Conservation (phyloP, 2,888 invertebrate genomes). For the Ernsta delagoae region DNA sequence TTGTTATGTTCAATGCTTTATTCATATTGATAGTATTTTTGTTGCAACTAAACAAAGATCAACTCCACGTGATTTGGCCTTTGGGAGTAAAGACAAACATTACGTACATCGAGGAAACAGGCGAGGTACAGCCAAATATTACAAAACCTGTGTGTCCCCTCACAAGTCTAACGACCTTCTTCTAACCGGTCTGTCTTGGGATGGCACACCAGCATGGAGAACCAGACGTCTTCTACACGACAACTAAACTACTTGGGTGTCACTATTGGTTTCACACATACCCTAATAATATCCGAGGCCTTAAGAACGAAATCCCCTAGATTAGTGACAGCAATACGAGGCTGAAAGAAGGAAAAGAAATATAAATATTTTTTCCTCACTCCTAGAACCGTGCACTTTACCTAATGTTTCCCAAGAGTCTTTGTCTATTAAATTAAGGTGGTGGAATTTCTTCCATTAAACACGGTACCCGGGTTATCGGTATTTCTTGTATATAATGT, state of each 20-base stretch:
- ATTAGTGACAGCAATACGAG: conserved; percentile 8
- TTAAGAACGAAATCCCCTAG: conserved; percentile 17
- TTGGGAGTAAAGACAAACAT: conserved; percentile 97
- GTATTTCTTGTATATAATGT: conserved; percentile 70
- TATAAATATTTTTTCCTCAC: conserved; percentile 23
- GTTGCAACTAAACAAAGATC: conserved; percentile 99
- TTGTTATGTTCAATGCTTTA: conserved; percentile 99
- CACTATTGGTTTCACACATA: conserved; percentile 65
- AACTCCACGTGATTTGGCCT: conserved; percentile 98
- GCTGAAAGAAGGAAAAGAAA: not conserved
- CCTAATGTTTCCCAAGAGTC: conserved; percentile 55
- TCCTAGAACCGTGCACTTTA: conserved; percentile 51
- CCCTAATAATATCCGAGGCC: conserved; percentile 55
- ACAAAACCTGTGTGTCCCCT: conserved; percentile 74
- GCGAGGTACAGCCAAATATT: conserved; percentile 90
- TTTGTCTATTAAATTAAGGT: conserved; percentile 72
- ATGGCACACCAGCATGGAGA: conserved; percentile 80
- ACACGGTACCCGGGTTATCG: conserved; percentile 69
- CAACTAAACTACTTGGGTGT: conserved; percentile 68
- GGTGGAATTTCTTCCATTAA: conserved; percentile 78
- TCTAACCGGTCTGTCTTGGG: conserved; percentile 83
- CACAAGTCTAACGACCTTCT: conserved; percentile 83
- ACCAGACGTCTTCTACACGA: conserved; percentile 63
- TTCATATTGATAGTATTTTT: conserved; percentile 99
- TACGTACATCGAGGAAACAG: conserved; percentile 96